Conservation (phyloP, 2,888 invertebrate species). For the Drosophila neutralis region DNA sequence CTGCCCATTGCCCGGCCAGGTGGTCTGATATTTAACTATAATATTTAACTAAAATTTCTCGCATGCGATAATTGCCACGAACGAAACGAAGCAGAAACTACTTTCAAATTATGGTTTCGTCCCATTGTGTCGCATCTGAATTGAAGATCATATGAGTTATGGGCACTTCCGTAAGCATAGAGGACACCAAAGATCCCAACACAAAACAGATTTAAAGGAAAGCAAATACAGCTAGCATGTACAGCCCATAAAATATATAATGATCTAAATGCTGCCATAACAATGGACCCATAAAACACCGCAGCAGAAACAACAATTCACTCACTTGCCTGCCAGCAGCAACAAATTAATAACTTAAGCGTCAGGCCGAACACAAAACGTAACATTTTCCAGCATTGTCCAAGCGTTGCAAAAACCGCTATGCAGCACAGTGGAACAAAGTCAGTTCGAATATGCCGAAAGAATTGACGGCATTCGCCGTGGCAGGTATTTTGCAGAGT, state of each 20-base stretch:
- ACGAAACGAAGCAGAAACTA: constrained; percentile 36
- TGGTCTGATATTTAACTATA: constrained; percentile 5
- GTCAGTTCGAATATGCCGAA: background rate
- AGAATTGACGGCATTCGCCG: background rate
- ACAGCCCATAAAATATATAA: constrained; percentile 31
- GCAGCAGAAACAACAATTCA: constrained; percentile 37
- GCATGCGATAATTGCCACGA: background rate
- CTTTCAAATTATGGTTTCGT: constrained; percentile 36
- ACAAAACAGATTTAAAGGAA: constrained; percentile 3
- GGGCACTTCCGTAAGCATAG: constrained; percentile 34
- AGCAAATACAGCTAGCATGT: constrained; percentile 8
- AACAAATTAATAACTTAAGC: constrained; percentile 65
- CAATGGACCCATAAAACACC: constrained; percentile 73
- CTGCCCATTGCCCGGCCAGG: constrained; percentile 6
- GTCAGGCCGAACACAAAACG: constrained; percentile 45
- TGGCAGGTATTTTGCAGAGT: background rate
- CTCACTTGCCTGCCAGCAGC: constrained; percentile 39
- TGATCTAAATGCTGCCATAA: constrained; percentile 63
- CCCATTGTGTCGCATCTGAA: constrained; percentile 5
- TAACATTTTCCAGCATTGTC: constrained; percentile 67
- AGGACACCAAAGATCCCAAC: background rate
- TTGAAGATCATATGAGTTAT: constrained; percentile 4
- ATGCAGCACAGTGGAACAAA: constrained; percentile 31
- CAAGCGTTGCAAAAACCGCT: constrained; percentile 58
- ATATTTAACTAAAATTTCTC: background rate